Conservation (phyloP, 2,888 invertebrate species). For the Poecilus cupreus region DNA sequence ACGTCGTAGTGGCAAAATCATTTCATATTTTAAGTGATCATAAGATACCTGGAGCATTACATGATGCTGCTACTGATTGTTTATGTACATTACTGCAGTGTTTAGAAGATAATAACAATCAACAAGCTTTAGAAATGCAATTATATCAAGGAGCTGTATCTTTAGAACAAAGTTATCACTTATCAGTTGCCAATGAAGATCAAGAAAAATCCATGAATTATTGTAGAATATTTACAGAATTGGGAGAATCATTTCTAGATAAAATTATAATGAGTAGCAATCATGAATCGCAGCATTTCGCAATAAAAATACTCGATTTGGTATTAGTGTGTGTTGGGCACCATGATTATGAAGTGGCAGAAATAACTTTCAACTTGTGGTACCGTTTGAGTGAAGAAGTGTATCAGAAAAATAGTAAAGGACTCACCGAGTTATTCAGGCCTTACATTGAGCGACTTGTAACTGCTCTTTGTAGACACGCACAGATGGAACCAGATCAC, state of each 20-base stretch:
- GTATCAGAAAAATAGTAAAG: constrained; percentile 89
- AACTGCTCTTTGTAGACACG: constrained; percentile 91
- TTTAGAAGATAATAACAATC: constrained; percentile 84
- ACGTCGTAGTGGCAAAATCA: constrained; percentile 82
- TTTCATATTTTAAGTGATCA: constrained; percentile 81
- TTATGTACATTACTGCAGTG: constrained; percentile 90
- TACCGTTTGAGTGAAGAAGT: constrained; percentile 95
- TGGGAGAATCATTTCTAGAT: constrained; percentile 92
- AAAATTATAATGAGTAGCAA: constrained; percentile 83
- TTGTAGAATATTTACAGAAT: constrained; percentile 94
- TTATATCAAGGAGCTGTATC: constrained; percentile 88
- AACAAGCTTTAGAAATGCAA: constrained; percentile 84
- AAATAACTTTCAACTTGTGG: constrained; percentile 98
- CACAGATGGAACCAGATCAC: constrained; percentile 96
- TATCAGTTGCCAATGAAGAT: constrained; percentile 94
- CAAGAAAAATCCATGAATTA: constrained; percentile 95
- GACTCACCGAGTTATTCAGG: constrained; percentile 87
- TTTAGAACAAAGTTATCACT: constrained; percentile 90
- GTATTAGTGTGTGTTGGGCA: constrained; percentile 95
- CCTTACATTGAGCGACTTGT: constrained; percentile 95
- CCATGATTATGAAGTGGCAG: constrained; percentile 96
- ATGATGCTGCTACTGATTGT: constrained; percentile 94
- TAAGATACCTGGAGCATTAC: constrained; percentile 77
- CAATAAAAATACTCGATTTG: constrained; percentile 89
- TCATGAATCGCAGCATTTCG: constrained; percentile 81